Conservation (phyloP, 2,888 invertebrate species). For the Itoplectis maculator region DNA sequence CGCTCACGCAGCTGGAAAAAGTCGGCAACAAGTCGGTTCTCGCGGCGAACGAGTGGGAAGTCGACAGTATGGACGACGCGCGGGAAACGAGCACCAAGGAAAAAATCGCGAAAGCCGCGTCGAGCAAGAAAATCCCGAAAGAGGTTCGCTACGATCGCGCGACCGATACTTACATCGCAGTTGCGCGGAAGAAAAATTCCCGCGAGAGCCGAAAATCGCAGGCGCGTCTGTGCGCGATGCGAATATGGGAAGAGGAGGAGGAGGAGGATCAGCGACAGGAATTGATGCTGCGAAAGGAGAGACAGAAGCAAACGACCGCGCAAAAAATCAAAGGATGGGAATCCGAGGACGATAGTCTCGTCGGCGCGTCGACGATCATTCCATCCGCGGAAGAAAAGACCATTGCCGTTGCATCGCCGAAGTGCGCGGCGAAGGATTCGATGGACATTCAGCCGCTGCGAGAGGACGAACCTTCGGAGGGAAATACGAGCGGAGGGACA, state of each 20-base stretch:
- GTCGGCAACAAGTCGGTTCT: slow-evolving; percentile 74
- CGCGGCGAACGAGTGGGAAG: slow-evolving; percentile 83
- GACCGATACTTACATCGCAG: slow-evolving; percentile 81
- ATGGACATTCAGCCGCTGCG: slow-evolving; percentile 21
- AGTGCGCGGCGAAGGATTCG: neutral
- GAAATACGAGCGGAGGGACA: slow-evolving; percentile 31
- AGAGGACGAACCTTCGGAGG: slow-evolving; percentile 9
- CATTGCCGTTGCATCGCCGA: slow-evolving; percentile 7
- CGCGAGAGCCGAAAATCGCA: slow-evolving; percentile 75
- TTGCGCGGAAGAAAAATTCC: slow-evolving; percentile 72
- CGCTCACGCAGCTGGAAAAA: slow-evolving; percentile 80
- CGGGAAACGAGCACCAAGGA: slow-evolving; percentile 43
- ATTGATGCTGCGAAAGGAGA: slow-evolving; percentile 74
- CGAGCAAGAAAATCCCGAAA: slow-evolving; percentile 76
- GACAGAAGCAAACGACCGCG: slow-evolving; percentile 39
- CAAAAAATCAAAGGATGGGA: slow-evolving; percentile 72
- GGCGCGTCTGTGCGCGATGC: slow-evolving; percentile 76
- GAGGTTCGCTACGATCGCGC: slow-evolving; percentile 80
- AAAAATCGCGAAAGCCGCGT: neutral
- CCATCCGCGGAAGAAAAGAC: no score
- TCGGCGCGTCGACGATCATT: no score
- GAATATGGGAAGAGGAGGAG: slow-evolving; percentile 83
- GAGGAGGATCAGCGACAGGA: slow-evolving; percentile 82
- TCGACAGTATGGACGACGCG: slow-evolving; percentile 81
- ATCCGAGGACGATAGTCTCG: slow-evolving; percentile 70